A percentile compares a stretch with the other conserved stretches of the same genome.
These are phyloP conservation scores for Denticeps clupeoides DNA, from an alignment of 2,797 vertebrate genomes.

Conservation along the genomic window DNA sequence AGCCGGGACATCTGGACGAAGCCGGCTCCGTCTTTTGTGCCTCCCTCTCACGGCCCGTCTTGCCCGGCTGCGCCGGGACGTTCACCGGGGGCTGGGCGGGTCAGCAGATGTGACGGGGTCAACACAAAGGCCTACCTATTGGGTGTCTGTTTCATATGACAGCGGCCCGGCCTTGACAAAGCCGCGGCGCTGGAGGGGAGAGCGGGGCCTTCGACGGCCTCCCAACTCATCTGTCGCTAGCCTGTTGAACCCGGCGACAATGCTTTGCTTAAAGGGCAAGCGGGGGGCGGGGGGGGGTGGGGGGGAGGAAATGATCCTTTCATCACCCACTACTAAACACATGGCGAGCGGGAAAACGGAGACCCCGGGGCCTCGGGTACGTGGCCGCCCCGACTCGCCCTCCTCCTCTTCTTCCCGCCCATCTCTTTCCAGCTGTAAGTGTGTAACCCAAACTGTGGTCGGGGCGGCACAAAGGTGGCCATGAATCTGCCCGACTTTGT, in stretches of 20 bases:
- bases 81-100: slow-evolving; percentile 57
- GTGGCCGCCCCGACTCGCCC: slow-evolving; percentile 18
- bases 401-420: slow-evolving; percentile 7
- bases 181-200: slow-evolving; percentile 47
- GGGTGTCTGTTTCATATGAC: slow-evolving; percentile 57
- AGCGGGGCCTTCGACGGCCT: slow-evolving; percentile 46
- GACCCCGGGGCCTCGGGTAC: slow-evolving; percentile 26
- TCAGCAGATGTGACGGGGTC: slow-evolving; percentile 61
- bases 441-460: slow-evolving; percentile 24
- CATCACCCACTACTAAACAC: slow-evolving; percentile 44
- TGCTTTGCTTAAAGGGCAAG: slow-evolving; percentile 55
- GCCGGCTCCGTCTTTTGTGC: too few species aligned
- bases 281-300: too few species aligned
- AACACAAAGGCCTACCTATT: slow-evolving; percentile 72
- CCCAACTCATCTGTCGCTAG: slow-evolving; percentile 60
- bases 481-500: slow-evolving; percentile 7
- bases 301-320: slow-evolving; percentile 63
- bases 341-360: slow-evolving; percentile 39
- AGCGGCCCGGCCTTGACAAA: slow-evolving; percentile 47
- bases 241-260: slow-evolving; percentile 61
- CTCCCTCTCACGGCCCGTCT: slow-evolving; percentile 34
- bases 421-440: slow-evolving; percentile 34
- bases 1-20: too few species aligned
- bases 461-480: slow-evolving; percentile 5
- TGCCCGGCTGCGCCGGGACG: slow-evolving; percentile 31